Evolutionary conservation across 2,797 vertebrate genomes (phyloP), one percentile per base, ranked within the genome.

Genomic region (Premnoplex brunnescens): DNA sequence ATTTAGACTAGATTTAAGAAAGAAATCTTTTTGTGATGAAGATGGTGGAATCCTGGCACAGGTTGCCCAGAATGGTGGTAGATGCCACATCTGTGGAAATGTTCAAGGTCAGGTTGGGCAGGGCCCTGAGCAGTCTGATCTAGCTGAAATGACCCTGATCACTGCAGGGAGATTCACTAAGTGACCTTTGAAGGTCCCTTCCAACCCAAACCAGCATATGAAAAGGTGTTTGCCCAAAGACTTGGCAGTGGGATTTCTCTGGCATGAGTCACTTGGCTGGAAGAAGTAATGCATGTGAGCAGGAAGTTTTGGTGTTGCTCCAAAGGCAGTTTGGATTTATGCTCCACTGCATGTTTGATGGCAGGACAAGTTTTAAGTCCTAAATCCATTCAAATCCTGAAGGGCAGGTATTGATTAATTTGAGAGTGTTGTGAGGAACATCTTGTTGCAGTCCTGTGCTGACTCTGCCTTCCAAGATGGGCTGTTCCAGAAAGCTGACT

Each of bases 11-110:
- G 16, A 22, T 16, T 2, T 0, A 37, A 24, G 4, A 18, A 49
- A 1, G 6, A 58, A 15, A 1, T 10, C 43, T 17, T 75, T 52
- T n/a, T 73, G 6, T 3, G 0, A 1, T 30, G n/a, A 51, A 12
- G 11, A 3, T 71, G 48, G 39, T 51, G 22, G 58, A 18, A 16
- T 17, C 2, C 4, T 43, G 51, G 6, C 0, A 1, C 12, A 52
- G 34, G 24, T 34, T 77, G 24, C 21, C 30, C 62, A 14, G 37
- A 69, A 55, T 44, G 10, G 43, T 28, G 36, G 20, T 12, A 8
- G 22, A 2, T 28, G 19, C 9, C 6, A 19, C 20, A 15, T n/a
- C 14, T 6, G 20, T 41, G 48, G 28, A 27, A 58, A 7, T 4
- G 4, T 32, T 56, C 16, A 4, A 4, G 30, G 21, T 7, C 22